Conservation (phyloP, 2,888 invertebrate genomes). For the Drosophila subquinaria region DNA sequence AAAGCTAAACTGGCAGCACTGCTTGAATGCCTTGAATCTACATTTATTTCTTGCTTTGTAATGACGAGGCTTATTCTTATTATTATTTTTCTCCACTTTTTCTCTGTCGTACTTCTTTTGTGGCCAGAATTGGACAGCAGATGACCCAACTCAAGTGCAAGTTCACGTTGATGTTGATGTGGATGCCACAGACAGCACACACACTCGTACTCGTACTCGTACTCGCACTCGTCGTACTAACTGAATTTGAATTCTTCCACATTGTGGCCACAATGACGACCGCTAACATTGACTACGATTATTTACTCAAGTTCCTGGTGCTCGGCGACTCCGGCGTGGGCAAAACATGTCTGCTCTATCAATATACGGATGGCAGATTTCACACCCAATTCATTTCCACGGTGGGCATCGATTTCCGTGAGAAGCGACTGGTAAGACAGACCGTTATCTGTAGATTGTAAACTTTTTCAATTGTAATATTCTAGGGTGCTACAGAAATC, state of each 20-base stretch:
- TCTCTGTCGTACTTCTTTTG: too few species aligned
- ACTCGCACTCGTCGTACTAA: neutral
- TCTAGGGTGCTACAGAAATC: too few species aligned
- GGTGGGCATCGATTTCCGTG: constrained; percentile 98
- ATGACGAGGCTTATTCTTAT: neutral
- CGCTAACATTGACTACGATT: constrained; percentile 84
- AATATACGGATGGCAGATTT: constrained; percentile 97
- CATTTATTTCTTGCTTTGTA: neutral
- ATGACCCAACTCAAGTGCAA: constrained; percentile 29
- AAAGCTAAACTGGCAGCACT: neutral
- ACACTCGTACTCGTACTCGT: neutral
- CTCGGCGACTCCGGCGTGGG: constrained; percentile 99
- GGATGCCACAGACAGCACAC: constrained; percentile 23
- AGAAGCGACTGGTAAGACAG: constrained; percentile 93
- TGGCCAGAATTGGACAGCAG: constrained; percentile 8
- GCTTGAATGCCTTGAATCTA: neutral
- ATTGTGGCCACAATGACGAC: constrained; percentile 58
- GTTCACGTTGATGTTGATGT: constrained; percentile 22
- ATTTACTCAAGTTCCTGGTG: constrained; percentile 90
- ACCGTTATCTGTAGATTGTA: neutral
- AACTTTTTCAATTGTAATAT: too few species aligned
- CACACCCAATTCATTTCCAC: constrained; percentile 97
- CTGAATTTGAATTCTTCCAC: constrained; percentile 1
- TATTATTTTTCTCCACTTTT: neutral
- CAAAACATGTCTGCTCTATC: constrained; percentile 97